A percentile compares a stretch with the other conserved stretches of the same genome.
phyloP scores from a whole-genome alignment of 2,113 vertebrate genomes.

The Toxotes chatareus region DNA sequence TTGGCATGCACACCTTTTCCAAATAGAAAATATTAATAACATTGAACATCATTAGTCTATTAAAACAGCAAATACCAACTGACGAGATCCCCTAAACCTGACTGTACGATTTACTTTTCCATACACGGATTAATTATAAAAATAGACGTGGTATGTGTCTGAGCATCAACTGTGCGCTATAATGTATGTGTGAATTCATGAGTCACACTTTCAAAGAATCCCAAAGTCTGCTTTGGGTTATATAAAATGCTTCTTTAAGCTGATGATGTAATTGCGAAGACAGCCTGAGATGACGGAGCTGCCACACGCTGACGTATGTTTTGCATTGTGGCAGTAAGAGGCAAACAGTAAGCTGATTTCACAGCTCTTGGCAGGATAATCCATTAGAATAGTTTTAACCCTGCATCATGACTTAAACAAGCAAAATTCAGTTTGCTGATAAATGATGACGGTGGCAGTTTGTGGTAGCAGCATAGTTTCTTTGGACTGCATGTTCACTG shows the following conservation, averaged over 20 bases:
- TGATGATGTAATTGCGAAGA: constrained; percentile 52
- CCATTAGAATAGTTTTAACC: constrained; percentile 57
- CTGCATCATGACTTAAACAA: constrained; percentile 41
- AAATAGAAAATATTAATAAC: not conserved
- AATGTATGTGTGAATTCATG: constrained; percentile 1
- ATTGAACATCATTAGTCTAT: not conserved
- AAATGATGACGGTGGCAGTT: constrained; percentile 40
- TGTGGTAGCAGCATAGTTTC: constrained; percentile 9
- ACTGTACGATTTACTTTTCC: not conserved
- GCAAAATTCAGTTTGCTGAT: constrained; percentile 45
- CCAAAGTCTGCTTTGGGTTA: constrained; percentile 41
- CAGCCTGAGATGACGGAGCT: constrained; percentile 22
- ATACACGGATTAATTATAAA: not conserved
- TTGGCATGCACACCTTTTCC: not conserved
- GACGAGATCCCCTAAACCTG: not conserved
- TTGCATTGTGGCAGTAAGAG: constrained; percentile 54
- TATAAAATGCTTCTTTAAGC: constrained; percentile 50
- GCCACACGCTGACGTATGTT: constrained; percentile 8
- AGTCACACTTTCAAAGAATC: constrained; percentile 46
- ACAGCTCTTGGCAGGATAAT: constrained; percentile 65
- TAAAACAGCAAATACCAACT: not conserved
- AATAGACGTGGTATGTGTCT: not conserved
- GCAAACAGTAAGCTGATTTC: constrained; percentile 64
- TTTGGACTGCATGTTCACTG: constrained; percentile 1
- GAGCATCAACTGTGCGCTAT: not conserved